Percentiles rank a stretch among this genome's conserved stretches.
phyloP scores from a whole-genome alignment of 2,888 invertebrate genomes.

The Eledone cirrhosa region DNA sequence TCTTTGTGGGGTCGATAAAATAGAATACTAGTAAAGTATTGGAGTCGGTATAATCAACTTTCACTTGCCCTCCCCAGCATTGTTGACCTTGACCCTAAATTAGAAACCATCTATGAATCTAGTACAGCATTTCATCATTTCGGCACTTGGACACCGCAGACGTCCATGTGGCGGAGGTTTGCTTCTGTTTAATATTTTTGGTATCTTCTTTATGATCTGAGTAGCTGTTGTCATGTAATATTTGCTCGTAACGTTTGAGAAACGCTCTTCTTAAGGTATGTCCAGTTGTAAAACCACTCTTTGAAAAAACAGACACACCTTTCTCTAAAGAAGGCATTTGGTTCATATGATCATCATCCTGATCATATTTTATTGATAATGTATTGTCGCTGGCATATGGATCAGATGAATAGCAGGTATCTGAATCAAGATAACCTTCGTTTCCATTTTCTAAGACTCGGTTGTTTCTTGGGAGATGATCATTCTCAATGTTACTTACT shows the following conservation, averaged over 20 bases:
- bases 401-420: conserved; percentile 30
- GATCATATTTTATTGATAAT: conserved; percentile 46
- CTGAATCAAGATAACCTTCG: not conserved
- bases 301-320: conserved; percentile 42
- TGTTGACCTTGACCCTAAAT: no score
- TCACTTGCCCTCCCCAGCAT: no score
- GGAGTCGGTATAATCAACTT: no score
- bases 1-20: no score
- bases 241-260: conserved; percentile 43
- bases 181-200: no score
- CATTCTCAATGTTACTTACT: conserved; percentile 52
- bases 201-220: no score
- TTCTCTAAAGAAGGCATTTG: conserved; percentile 30
- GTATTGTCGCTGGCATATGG: conserved; percentile 35
- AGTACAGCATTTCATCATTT: no score
- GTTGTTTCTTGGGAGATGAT: conserved; percentile 52
- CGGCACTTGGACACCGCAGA: no score
- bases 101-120: no score
- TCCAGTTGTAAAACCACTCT: conserved; percentile 43
- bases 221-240: conserved; percentile 1
- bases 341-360: conserved; percentile 32
- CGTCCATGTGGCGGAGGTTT: no score
- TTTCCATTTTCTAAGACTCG: conserved; percentile 34
- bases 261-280: conserved; percentile 46
- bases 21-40: no score